Evolutionary conservation across 2,113 vertebrate species (phyloP).

Genomic region (Athene noctua): DNA sequence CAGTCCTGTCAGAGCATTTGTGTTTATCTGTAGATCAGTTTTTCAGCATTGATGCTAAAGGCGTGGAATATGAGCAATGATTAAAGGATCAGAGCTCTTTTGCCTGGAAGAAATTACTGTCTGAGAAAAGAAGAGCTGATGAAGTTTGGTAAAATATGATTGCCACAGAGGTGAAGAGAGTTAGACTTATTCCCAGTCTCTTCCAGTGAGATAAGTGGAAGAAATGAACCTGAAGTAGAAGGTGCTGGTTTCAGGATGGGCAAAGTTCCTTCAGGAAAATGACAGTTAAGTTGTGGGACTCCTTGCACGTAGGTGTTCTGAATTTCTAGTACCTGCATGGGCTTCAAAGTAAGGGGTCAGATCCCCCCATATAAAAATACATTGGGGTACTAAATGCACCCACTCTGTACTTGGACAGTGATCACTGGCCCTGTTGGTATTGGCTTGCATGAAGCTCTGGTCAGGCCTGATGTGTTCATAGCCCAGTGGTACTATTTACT

Average conservation of each 20-base stretch:
- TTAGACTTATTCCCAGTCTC: background rate
- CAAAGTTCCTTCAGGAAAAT: background rate
- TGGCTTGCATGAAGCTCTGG: background rate
- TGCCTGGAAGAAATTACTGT: background rate
- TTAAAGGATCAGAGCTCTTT: background rate
- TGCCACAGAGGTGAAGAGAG: background rate
- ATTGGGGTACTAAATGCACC: background rate
- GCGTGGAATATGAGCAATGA: background rate
- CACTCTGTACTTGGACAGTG: fast-evolving
- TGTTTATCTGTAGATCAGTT: background rate
- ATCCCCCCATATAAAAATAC: background rate
- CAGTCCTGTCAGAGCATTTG: background rate
- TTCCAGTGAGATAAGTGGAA: background rate
- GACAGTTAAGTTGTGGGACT: background rate
- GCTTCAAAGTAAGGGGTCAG: background rate
- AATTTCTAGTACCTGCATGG: background rate
- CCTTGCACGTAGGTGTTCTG: background rate
- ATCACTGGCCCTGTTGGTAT: background rate
- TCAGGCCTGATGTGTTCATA: background rate
- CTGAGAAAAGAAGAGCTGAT: background rate
- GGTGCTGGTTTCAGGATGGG: background rate
- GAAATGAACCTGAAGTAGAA: background rate
- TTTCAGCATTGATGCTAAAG: background rate
- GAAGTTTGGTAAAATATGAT: background rate
- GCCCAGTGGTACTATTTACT: background rate